Conservation (phyloP, 1,140 invertebrate species). For the Notospermus geniculatus region DNA sequence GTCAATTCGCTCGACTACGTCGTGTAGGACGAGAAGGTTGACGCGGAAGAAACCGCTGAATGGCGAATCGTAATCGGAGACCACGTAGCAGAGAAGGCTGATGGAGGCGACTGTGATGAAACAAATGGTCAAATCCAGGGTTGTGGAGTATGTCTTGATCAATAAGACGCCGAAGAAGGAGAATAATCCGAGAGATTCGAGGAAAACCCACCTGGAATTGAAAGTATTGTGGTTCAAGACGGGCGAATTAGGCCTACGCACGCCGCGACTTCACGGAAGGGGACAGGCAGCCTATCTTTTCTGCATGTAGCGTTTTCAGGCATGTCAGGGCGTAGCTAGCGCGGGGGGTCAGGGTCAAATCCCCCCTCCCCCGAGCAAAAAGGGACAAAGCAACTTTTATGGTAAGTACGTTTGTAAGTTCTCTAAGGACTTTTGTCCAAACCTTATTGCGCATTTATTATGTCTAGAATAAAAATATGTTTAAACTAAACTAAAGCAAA, state of each 20-base stretch:
- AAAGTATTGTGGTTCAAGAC: not conserved
- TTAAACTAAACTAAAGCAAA: too few relatives aligned
- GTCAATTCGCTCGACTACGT: slow-evolving; percentile 29
- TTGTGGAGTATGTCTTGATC: slow-evolving; percentile 30
- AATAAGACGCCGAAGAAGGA: slow-evolving; percentile 40
- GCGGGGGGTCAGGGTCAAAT: too few relatives aligned
- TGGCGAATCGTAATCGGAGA: slow-evolving; percentile 40
- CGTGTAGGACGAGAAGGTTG: slow-evolving; percentile 29
- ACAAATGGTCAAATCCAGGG: slow-evolving; percentile 42
- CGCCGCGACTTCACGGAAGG: not conserved
- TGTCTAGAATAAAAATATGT: too few relatives aligned
- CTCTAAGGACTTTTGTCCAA: too few relatives aligned
- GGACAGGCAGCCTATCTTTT: not conserved
- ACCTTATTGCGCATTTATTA: too few relatives aligned
- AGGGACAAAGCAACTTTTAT: too few relatives aligned
- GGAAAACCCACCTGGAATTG: slow-evolving; percentile 37
- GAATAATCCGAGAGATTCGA: slow-evolving; percentile 40
- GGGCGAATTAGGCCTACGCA: not conserved
- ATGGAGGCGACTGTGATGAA: slow-evolving; percentile 44
- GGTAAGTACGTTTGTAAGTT: too few relatives aligned
- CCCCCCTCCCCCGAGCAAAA: too few relatives aligned
- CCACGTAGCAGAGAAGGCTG: slow-evolving; percentile 44
- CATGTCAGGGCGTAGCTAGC: too few relatives aligned
- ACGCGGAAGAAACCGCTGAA: slow-evolving; percentile 45
- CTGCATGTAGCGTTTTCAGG: not conserved